Base-by-base conservation (phyloP, 1,140 invertebrate genomes). In the Pachyrhynchus sulphureomaculatus region DNA sequence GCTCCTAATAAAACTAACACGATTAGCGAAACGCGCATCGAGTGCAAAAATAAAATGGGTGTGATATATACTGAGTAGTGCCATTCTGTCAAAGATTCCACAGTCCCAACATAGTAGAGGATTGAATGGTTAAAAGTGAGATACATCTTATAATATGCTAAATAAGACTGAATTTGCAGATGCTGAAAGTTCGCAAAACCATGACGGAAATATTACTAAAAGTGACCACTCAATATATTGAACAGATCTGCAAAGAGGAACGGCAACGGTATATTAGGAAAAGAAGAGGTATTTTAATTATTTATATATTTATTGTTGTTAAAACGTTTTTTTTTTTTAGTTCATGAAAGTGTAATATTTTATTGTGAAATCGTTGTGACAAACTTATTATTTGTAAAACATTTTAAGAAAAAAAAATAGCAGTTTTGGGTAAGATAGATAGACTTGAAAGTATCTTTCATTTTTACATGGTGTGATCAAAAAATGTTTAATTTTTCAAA, bases 161-260 rank as follows among this genome's bases (percentile, higher is more conserved):
- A n/a, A n/a, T n/a, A n/a, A n/a, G n/a, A n/a, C n/a, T n/a, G n/a
- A n/a, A n/a, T 64, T 37, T 59, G n/a, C 78, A 96, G 93, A 95
- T 96, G 90, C 76, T 92, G 72, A 87, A 86, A 76, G 90, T 97
- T 17, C 84, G 93, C 64, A 82, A 88, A 53, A 88, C 89, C 61
- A 79, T 97, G 75, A 98, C 94, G 36, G 92, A 96, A 81, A 89
- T 97, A 69, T 83, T 98, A 47, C 81, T 98, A 54, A 92, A 96
- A 72, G 94, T 96, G 66, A 98, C 95, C 10, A 92, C 89, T 72
- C 86, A 89, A 76, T 91, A 95, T 83, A 94, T 97, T 73, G 76
- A 84, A 66, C 79, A 80, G 64, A 84, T 95, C 68, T 92, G 90
- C 76, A 83, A 86, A 76, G 91, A 95, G 78, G 84, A 88, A 66